phyloP scores from a whole-genome alignment of 1,140 invertebrate genomes.

The Steinernema feltiae region DNA sequence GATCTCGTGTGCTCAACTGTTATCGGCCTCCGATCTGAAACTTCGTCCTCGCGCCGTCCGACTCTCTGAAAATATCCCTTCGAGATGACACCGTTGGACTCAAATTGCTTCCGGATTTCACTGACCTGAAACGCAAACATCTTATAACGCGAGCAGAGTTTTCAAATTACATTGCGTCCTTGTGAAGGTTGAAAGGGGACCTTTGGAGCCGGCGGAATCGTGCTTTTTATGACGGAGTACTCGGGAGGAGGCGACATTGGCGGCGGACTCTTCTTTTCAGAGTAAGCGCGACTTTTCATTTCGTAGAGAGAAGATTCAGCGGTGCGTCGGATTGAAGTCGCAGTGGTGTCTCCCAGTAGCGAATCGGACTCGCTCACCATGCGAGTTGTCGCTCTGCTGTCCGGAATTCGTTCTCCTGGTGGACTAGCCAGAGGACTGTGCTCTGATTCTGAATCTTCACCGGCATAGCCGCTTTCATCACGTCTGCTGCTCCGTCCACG shows the following conservation, averaged over 20 bases:
- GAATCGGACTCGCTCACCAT: background rate
- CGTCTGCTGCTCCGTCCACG: background rate
- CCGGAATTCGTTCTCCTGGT: background rate
- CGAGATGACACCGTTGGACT: background rate
- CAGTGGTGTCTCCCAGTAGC: background rate
- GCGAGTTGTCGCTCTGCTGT: background rate
- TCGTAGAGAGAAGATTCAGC: background rate
- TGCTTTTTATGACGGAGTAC: background rate
- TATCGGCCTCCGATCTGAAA: background rate
- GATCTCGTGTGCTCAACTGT: background rate
- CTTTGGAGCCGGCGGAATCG: background rate
- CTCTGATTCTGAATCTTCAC: background rate
- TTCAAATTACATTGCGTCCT: background rate
- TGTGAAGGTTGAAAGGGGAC: background rate
- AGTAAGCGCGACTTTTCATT: background rate
- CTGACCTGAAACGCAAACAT: background rate
- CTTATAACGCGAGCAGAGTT: background rate
- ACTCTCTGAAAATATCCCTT: background rate
- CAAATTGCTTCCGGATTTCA: background rate
- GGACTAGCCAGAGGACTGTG: conserved; percentile 5
- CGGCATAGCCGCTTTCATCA: background rate
- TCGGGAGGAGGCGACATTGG: background rate
- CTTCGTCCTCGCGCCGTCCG: background rate
- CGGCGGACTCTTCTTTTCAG: background rate
- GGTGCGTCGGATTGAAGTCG: background rate